phyloP scores from a whole-genome alignment of 2,888 invertebrate genomes.

The Venusia cambrica region DNA sequence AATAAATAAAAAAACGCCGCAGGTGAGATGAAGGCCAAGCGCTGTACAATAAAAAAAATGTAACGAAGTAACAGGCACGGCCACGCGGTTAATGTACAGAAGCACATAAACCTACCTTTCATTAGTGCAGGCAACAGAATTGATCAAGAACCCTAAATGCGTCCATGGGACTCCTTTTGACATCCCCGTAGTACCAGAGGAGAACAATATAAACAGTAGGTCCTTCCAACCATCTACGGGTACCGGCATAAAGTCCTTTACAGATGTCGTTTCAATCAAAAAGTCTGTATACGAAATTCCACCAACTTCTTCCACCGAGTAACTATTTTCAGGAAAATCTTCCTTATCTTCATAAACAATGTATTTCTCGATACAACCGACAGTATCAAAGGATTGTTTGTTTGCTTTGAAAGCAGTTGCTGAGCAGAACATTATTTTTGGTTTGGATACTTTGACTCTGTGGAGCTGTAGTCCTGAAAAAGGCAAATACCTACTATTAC shows the following conservation, averaged over 20 bases:
- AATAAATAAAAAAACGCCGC: no score
- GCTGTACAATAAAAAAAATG: no score
- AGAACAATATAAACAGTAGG: slow-evolving; percentile 31
- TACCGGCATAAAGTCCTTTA: slow-evolving; percentile 29
- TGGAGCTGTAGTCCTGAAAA: slow-evolving; percentile 33
- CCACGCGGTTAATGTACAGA: background rate
- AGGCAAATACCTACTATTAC: no score
- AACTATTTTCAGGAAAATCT: background rate
- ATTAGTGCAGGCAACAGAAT: background rate
- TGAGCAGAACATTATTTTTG: slow-evolving; percentile 39
- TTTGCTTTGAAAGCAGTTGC: slow-evolving; percentile 24
- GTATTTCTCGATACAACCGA: slow-evolving; percentile 24
- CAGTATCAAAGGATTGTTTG: slow-evolving; percentile 15
- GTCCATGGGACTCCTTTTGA: slow-evolving; percentile 41
- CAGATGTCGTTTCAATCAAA: slow-evolving; percentile 19
- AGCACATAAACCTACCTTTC: slow-evolving; percentile 22
- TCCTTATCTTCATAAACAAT: slow-evolving; percentile 29
- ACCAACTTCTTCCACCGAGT: slow-evolving; percentile 5
- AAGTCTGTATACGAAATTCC: slow-evolving; percentile 29
- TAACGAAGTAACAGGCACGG: no score
- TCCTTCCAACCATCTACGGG: slow-evolving; percentile 37
- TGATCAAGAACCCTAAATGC: slow-evolving; percentile 30
- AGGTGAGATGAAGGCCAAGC: no score
- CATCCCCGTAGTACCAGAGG: slow-evolving; percentile 43
- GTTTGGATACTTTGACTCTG: slow-evolving; percentile 32